Evolutionary conservation across 2,797 vertebrate species (phyloP).

Genomic region (Menidia menidia): DNA sequence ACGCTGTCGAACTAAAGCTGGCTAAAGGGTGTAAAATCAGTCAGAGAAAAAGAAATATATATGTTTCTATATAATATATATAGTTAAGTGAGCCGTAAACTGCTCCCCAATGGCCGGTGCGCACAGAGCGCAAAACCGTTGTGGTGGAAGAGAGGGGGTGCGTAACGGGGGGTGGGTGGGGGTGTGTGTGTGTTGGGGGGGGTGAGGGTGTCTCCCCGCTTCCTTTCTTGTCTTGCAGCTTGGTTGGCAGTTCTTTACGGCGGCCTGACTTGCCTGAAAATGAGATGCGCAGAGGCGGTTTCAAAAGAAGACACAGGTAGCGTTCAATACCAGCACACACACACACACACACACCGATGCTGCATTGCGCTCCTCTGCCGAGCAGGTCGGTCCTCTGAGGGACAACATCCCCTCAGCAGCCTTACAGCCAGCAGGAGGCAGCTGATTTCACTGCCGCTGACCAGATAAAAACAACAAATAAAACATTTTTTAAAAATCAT

Average conservation of each 20-base stretch:
- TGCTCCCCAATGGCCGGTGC: slow-evolving; percentile 43
- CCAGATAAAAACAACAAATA: slow-evolving; percentile 20
- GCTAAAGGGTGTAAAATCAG: background rate
- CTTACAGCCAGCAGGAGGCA: slow-evolving; percentile 11
- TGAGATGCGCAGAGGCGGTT: slow-evolving; percentile 50
- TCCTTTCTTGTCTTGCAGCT: slow-evolving; percentile 19
- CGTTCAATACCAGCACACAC: slow-evolving; percentile 69
- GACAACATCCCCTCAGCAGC: slow-evolving; percentile 42
- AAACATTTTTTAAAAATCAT: background rate
- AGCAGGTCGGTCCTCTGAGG: slow-evolving; percentile 63
- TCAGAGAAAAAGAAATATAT: background rate
- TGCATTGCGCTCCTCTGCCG: slow-evolving; percentile 80
- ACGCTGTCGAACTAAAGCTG: background rate
- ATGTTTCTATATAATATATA: slow-evolving; percentile 7
- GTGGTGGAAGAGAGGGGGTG: slow-evolving; percentile 1
- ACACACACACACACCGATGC: slow-evolving; percentile 62
- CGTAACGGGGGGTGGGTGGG: background rate
- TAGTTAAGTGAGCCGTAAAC: slow-evolving; percentile 27
- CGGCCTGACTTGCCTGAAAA: slow-evolving; percentile 38
- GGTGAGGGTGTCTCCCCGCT: slow-evolving; percentile 34
- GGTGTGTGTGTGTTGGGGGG: too few species aligned
- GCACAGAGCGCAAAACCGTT: slow-evolving; percentile 45
- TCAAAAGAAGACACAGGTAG: slow-evolving; percentile 54
- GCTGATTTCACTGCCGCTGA: slow-evolving; percentile 5
- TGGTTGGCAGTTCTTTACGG: slow-evolving; percentile 63